Conservation (phyloP, 2,797 vertebrate species). For the Prunella strophiata region DNA sequence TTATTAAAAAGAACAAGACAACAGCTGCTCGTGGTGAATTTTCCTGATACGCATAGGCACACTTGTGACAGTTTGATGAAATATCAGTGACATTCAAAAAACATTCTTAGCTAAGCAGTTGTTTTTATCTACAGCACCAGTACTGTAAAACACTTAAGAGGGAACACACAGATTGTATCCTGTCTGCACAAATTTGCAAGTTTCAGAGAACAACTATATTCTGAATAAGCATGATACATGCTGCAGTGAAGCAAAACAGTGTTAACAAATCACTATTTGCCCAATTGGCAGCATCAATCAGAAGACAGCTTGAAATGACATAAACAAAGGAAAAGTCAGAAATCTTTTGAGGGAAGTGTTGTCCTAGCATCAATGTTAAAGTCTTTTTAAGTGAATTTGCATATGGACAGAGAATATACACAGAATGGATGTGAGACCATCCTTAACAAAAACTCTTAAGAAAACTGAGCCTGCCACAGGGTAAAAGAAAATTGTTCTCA, state of each 20-base stretch:
- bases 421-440: neutral
- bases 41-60: neutral
- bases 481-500: neutral
- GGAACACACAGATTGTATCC: neutral
- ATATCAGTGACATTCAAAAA: neutral
- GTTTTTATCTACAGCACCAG: neutral
- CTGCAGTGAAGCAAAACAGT: neutral
- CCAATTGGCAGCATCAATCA: neutral
- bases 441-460: neutral
- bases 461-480: neutral
- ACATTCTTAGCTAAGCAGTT: neutral
- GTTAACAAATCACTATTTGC: neutral
- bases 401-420: neutral
- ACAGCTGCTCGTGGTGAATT: neutral
- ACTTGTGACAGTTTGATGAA: neutral
- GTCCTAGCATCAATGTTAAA: neutral
- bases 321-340: neutral
- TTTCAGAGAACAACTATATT: neutral
- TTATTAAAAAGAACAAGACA: neutral
- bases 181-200: neutral
- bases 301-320: neutral
- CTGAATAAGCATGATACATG: neutral
- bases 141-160: neutral
- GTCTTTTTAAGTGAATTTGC: neutral
- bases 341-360: neutral